phyloP scores from a whole-genome alignment of 2,888 invertebrate species.

The Cinara cedri region DNA sequence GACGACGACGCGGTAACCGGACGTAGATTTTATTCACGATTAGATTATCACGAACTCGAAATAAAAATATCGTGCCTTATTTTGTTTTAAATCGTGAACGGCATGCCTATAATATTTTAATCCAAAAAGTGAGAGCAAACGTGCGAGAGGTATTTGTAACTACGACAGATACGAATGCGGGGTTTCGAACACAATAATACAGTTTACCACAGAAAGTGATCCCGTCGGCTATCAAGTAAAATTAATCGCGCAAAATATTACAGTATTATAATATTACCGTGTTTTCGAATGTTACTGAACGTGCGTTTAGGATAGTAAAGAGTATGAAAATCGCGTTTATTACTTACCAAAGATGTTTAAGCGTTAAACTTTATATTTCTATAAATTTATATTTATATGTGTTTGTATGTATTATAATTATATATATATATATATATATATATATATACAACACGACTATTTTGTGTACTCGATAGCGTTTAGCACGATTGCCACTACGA shows the following conservation, averaged over 20 bases:
- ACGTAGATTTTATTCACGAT: conserved; percentile 10
- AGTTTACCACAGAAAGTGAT: background rate
- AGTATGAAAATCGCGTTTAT: background rate
- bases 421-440: background rate
- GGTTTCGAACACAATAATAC: conserved; percentile 34
- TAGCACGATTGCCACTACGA: conserved; percentile 46
- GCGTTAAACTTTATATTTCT: background rate
- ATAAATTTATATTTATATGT: background rate
- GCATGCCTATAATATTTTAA: conserved; percentile 19
- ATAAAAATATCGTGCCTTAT: conserved; percentile 44
- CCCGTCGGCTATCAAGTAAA: background rate
- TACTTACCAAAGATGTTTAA: conserved; percentile 34
- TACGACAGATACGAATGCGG: conserved; percentile 40
- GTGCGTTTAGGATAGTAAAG: background rate
- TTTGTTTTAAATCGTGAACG: conserved; percentile 47
- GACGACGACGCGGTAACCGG: conserved; percentile 13
- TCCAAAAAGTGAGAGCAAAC: conserved; percentile 30
- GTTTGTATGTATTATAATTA: background rate
- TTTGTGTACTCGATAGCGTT: conserved; percentile 23
- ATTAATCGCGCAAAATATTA: background rate
- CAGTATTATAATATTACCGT: background rate
- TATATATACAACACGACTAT: too few relatives aligned
- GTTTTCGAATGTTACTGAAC: conserved; percentile 32
- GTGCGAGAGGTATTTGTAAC: background rate
- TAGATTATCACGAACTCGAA: conserved; percentile 38